Percentiles rank a stretch among this genome's conserved stretches.
Conservation (phyloP, 2,888 invertebrate species). For the Thera obeliscata region DNA sequence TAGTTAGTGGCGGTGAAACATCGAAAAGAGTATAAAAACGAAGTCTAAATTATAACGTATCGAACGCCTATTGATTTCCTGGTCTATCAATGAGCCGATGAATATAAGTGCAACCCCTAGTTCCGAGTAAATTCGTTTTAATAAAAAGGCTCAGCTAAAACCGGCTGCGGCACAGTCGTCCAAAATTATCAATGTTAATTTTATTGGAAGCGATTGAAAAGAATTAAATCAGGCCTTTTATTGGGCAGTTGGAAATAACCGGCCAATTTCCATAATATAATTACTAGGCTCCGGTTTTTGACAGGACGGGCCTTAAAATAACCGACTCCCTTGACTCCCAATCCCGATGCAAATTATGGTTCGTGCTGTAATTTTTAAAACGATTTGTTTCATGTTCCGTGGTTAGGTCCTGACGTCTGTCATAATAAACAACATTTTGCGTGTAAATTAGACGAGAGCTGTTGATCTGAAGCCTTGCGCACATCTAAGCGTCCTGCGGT, state of each 20-base stretch:
- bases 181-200: slow-evolving; percentile 7
- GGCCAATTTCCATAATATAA: slow-evolving; percentile 42
- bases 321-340: slow-evolving; percentile 30
- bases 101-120: neutral
- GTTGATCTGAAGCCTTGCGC: too few relatives aligned
- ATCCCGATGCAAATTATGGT: slow-evolving; percentile 35
- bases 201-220: slow-evolving; percentile 20
- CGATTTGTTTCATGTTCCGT: slow-evolving; percentile 27
- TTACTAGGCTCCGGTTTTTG: slow-evolving; percentile 37
- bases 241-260: slow-evolving; percentile 24
- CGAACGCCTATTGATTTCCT: too few relatives aligned
- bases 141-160: neutral
- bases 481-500: too few relatives aligned
- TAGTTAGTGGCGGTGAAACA: neutral
- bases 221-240: slow-evolving; percentile 15
- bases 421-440: neutral
- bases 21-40: too few relatives aligned
- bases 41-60: too few relatives aligned
- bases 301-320: slow-evolving; percentile 34
- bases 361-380: slow-evolving; percentile 32
- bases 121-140: neutral
- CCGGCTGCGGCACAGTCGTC: neutral
- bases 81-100: too few relatives aligned
- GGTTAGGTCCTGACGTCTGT: slow-evolving; percentile 19
- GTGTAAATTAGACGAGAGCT: neutral